Evolutionary conservation across 1,140 invertebrate species (phyloP), one percentile per base, ranked within the genome.

Genomic region (Scylla paramamosain): DNA sequence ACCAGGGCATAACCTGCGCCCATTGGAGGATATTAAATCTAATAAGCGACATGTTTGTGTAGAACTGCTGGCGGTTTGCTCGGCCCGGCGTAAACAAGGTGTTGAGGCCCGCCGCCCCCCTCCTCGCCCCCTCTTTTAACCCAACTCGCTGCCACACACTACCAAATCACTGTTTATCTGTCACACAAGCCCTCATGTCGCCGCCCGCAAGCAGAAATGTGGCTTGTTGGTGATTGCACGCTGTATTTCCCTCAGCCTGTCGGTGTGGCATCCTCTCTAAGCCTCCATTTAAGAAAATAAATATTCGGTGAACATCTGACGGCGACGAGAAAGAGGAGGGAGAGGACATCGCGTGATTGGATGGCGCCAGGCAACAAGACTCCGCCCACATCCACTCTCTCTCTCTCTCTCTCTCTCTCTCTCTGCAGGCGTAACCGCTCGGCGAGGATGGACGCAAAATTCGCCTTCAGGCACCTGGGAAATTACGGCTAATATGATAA

Each of bases 401-500:
- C 82, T 39, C 28, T 59, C 48, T 77, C 77, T 20, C 86, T 88
- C 87, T 39, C 86, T 16, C n/a, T n/a, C 29, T 31, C 48, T 52
- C 48, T 25, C 31, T 25, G 82, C 12, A 32, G 93, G 77, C 93
- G 93, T 94, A 94, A 89, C 93, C 93, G n/a, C 93, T 32, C 86
- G 29, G 16, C 48, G 20, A 31, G 28, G 31, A n/a, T n/a, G 67
- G 52, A 89, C 32, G 52, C 48, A 28, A 94, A 94, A 89, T 31
- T 77, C 28, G 32, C 93, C 87, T 87, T 14, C 31, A 88, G 59
- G 39, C 29, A 67, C 86, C 87, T 20, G 87, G 48, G 16, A 77
- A 90, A 94, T 89, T 94, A 90, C 52, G 93, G 25, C 89, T 94
- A 94, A 94, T 89, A 67, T 94, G 48, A 94, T 89, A 94, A 86